Percentiles rank a stretch among this genome's conserved stretches.
Conservation (phyloP, 2,113 vertebrate species). For the Mionectes macconnelli region DNA sequence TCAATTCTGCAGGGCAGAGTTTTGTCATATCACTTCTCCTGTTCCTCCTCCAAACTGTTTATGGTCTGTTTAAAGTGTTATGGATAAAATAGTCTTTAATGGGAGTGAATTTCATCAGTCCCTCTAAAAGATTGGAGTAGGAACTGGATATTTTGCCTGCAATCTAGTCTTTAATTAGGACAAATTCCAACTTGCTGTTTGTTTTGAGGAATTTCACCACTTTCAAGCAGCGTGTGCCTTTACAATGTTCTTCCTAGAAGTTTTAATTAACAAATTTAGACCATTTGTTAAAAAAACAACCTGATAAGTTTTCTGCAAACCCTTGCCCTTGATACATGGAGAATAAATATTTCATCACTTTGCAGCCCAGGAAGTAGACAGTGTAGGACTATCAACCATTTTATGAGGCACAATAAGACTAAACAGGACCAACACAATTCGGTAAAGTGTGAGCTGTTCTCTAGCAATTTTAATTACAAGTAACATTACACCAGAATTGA, state of each 20-base stretch:
- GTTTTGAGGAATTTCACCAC: background rate
- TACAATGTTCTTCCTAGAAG: background rate
- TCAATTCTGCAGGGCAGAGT: background rate
- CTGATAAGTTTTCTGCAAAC: background rate
- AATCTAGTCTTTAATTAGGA: background rate
- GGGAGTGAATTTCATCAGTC: background rate
- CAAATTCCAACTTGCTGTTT: background rate
- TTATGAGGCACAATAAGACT: background rate
- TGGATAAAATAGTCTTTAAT: background rate
- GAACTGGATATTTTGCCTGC: background rate
- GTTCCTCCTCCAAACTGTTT: background rate
- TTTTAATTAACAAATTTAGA: background rate
- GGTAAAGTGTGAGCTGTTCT: background rate
- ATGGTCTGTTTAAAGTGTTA: background rate
- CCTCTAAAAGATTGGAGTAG: background rate
- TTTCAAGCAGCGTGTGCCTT: background rate
- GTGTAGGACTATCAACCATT: background rate
- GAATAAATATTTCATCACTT: background rate
- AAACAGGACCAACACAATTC: background rate
- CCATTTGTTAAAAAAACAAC: background rate
- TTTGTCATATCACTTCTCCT: background rate
- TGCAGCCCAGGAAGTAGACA: background rate
- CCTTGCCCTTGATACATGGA: background rate
- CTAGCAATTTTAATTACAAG: background rate
- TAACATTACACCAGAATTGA: background rate